Evolutionary conservation across 1,140 invertebrate species (phyloP).

Genomic region (Cyclina sinensis): DNA sequence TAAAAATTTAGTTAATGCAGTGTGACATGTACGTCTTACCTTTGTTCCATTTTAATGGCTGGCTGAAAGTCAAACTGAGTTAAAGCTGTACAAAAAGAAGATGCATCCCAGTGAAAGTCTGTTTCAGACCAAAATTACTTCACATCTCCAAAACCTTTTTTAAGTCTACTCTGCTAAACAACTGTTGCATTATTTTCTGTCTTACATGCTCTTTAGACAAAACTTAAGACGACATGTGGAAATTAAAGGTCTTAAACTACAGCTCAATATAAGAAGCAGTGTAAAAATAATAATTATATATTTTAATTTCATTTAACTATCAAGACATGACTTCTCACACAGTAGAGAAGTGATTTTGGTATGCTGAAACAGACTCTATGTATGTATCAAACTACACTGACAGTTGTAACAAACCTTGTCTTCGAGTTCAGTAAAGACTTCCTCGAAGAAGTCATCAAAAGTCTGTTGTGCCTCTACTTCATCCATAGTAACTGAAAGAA

Average conservation of each 20-base stretch:
- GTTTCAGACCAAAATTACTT: slow-evolving; percentile 16
- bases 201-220: too few relatives aligned
- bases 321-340: too few relatives aligned
- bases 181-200: too few relatives aligned
- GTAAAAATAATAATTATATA: too few relatives aligned
- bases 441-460: slow-evolving; percentile 99
- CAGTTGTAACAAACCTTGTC: slow-evolving; percentile 90
- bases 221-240: too few relatives aligned
- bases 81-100: slow-evolving; percentile 61
- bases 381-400: slow-evolving; percentile 13
- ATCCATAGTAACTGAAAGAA: slow-evolving; percentile 92
- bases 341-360: not conserved
- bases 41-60: slow-evolving; percentile 18
- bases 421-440: slow-evolving; percentile 99
- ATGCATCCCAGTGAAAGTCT: slow-evolving; percentile 30
- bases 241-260: too few relatives aligned
- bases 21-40: not conserved
- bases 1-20: not conserved
- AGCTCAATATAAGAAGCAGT: too few relatives aligned
- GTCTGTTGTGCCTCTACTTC: slow-evolving; percentile 99
- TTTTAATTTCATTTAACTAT: too few relatives aligned
- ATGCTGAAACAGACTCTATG: not conserved
- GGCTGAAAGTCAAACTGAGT: slow-evolving; percentile 67
- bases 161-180: too few relatives aligned
- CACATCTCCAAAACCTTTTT: too few relatives aligned